Conservation (phyloP, 2,797 vertebrate species). For the Odontamblyopus lacepedii region DNA sequence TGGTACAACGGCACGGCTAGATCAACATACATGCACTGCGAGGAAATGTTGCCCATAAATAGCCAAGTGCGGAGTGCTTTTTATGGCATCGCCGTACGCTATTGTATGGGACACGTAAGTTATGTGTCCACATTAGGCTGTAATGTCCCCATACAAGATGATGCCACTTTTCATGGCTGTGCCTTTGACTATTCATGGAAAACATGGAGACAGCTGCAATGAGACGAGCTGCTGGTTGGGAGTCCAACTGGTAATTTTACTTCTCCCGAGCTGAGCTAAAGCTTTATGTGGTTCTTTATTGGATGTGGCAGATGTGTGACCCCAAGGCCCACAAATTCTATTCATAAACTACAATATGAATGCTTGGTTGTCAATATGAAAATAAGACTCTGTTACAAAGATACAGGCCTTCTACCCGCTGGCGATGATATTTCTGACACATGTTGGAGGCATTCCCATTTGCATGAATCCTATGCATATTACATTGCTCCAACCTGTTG, state of each 20-base stretch:
- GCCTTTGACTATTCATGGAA: slow-evolving; percentile 72
- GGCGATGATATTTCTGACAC: slow-evolving; percentile 64
- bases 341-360: slow-evolving; percentile 65
- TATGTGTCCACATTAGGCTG: slow-evolving; percentile 68
- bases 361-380: slow-evolving; percentile 55
- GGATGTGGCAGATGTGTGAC: slow-evolving; percentile 66
- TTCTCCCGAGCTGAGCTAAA: slow-evolving; percentile 60
- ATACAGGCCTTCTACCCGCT: slow-evolving; percentile 56
- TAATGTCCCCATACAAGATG: slow-evolving; percentile 64
- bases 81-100: slow-evolving; percentile 49
- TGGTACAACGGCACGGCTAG: slow-evolving; percentile 35
- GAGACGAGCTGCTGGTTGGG: slow-evolving; percentile 63
- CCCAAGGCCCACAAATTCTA: slow-evolving; percentile 55
- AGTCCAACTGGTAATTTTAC: slow-evolving; percentile 63
- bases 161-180: slow-evolving; percentile 61
- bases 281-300: slow-evolving; percentile 69
- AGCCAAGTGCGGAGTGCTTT: slow-evolving; percentile 29
- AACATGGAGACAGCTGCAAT: slow-evolving; percentile 52
- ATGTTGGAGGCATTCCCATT: slow-evolving; percentile 63
- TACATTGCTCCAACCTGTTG: slow-evolving; percentile 68
- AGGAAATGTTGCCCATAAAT: slow-evolving; percentile 50
- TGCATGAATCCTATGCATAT: slow-evolving; percentile 74
- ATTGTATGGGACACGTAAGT: slow-evolving; percentile 62
- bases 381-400: slow-evolving; percentile 61
- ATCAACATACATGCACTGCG: slow-evolving; percentile 47